phyloP scores from a whole-genome alignment of 2,888 invertebrate species.

The Thalpophila matura region DNA sequence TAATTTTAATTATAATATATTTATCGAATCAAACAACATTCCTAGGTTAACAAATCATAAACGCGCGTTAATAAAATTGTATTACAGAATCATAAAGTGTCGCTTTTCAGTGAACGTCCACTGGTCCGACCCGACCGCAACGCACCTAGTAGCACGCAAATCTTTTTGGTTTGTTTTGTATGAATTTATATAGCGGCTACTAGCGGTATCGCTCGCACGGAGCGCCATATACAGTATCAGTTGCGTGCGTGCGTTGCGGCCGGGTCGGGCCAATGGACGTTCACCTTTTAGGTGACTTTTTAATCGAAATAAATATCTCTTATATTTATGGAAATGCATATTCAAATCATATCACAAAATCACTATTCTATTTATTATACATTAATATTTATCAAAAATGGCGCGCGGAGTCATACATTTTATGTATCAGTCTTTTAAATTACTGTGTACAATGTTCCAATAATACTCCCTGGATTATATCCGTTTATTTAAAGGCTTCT shows the following conservation, averaged over 20 bases:
- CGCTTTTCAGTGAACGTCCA: background rate
- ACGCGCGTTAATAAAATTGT: background rate
- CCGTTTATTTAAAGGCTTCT: background rate
- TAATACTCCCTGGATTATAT: constrained; percentile 6
- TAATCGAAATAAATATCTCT: background rate
- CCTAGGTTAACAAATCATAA: background rate
- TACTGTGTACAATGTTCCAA: constrained; percentile 14
- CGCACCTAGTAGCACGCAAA: no score
- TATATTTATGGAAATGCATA: constrained; percentile 24
- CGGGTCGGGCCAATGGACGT: no score
- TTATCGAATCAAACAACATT: constrained; percentile 11
- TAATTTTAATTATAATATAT: constrained; percentile 9
- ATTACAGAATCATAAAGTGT: background rate
- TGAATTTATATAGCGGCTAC: no score
- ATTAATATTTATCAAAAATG: background rate
- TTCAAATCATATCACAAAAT: constrained; percentile 19
- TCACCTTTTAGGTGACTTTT: background rate
- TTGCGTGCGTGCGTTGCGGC: no score
- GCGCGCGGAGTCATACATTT: constrained; percentile 6
- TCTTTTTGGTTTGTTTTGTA: no score
- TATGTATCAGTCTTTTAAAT: constrained; percentile 34
- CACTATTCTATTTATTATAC: no score
- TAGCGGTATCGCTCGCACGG: no score
- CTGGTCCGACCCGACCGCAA: no score
- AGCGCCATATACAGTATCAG: no score